Percentiles rank a stretch among this genome's conserved stretches.
Conservation (phyloP, 2,888 invertebrate genomes). For the Anoncus sp. region DNA sequence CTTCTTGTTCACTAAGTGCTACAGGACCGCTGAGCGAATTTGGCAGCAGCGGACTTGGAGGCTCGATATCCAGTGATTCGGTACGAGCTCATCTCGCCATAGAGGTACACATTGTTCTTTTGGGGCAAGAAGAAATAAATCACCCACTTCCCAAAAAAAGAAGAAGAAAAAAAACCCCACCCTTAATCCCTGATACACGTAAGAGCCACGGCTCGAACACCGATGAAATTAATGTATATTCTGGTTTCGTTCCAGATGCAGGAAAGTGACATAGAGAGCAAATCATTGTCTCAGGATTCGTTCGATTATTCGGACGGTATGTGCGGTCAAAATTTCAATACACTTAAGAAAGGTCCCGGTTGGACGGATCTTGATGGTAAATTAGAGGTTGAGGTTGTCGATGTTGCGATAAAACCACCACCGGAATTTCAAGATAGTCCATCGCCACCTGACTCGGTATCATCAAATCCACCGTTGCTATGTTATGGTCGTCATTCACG, state of each 20-base stretch:
- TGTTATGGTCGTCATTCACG: constrained; percentile 70
- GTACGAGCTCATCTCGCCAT: constrained; percentile 88
- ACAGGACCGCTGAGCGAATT: constrained; percentile 90
- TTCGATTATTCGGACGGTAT: constrained; percentile 91
- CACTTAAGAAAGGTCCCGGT: constrained; percentile 91
- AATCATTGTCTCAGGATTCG: constrained; percentile 91
- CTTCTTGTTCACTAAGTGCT: constrained; percentile 90
- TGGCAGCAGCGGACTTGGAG: constrained; percentile 90
- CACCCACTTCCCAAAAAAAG: no score
- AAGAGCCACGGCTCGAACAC: constrained; percentile 1
- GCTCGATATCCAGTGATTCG: constrained; percentile 90
- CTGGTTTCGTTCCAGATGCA: constrained; percentile 85
- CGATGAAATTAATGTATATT: constrained; percentile 54
- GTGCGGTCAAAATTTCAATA: constrained; percentile 93
- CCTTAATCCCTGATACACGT: no score
- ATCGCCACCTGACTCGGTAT: constrained; percentile 80
- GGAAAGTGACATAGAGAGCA: constrained; percentile 92
- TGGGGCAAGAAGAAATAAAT: constrained; percentile 16
- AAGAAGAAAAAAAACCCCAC: not conserved
- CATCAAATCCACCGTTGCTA: constrained; percentile 77
- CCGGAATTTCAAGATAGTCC: constrained; percentile 92
- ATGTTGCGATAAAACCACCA: constrained; percentile 91
- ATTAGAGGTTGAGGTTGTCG: constrained; percentile 84
- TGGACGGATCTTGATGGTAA: constrained; percentile 84
- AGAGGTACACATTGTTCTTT: constrained; percentile 84